Conservation (phyloP, 2,888 invertebrate species). For the Thecocarcelia acutangulata region DNA sequence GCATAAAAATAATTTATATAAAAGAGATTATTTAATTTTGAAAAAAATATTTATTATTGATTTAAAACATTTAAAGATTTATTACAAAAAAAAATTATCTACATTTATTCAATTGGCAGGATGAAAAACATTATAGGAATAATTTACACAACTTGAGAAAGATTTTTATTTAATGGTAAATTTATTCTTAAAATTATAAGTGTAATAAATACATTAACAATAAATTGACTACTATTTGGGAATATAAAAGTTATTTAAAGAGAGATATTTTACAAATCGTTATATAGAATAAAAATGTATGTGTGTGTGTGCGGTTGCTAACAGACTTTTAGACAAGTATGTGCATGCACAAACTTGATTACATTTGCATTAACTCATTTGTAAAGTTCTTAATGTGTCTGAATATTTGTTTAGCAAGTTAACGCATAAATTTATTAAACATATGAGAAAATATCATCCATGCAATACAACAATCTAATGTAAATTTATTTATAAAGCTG, state of each 20-base stretch:
- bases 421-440: slow-evolving; percentile 58
- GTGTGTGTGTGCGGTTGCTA: not conserved
- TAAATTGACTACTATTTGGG: not conserved
- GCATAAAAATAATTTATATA: slow-evolving; percentile 13
- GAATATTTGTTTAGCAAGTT: slow-evolving; percentile 56
- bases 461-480: slow-evolving; percentile 39
- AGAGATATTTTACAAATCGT: too few relatives aligned
- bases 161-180: slow-evolving; percentile 27
- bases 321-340: not conserved
- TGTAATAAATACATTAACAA: slow-evolving; percentile 16
- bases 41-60: not conserved
- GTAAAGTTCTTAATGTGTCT: slow-evolving; percentile 57
- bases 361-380: slow-evolving; percentile 53
- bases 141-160: not conserved
- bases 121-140: not conserved
- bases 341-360: not conserved
- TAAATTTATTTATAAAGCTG: slow-evolving; percentile 55
- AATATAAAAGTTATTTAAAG: not conserved
- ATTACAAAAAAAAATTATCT: not conserved
- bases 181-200: slow-evolving; percentile 9
- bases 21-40: slow-evolving; percentile 12
- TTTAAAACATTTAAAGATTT: not conserved
- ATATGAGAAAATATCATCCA: not conserved
- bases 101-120: not conserved
- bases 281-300: not conserved